Conservation (phyloP, 1,140 invertebrate genomes). For the Euura lappo region DNA sequence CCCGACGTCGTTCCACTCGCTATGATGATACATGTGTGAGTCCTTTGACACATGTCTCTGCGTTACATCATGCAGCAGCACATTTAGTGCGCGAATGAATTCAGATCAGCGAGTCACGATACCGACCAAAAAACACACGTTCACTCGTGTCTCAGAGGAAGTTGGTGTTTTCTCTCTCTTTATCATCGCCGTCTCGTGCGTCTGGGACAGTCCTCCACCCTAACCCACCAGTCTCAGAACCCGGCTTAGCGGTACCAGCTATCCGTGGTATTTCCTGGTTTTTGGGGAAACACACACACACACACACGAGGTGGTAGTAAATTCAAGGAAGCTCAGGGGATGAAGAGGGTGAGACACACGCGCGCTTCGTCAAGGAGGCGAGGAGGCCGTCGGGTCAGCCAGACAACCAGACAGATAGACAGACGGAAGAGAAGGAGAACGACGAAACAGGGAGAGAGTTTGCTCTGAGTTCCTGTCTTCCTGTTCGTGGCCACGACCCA, state of each 20-base stretch:
- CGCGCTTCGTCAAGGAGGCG: constrained; percentile 12
- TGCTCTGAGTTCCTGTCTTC: background rate
- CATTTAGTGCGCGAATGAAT: constrained; percentile 11
- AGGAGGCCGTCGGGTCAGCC: constrained; percentile 16
- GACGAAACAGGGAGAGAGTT: constrained; percentile 39
- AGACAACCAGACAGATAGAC: constrained; percentile 6
- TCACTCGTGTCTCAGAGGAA: too few species aligned
- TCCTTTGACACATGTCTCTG: background rate
- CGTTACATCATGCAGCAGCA: background rate
- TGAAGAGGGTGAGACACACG: constrained; percentile 24
- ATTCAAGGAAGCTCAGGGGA: constrained; percentile 30
- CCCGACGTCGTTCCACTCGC: background rate
- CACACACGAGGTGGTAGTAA: constrained; percentile 21
- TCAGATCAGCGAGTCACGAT: too few species aligned
- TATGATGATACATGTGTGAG: background rate
- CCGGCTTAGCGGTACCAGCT: background rate
- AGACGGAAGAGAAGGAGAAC: background rate
- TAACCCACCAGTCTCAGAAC: background rate
- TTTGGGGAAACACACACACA: constrained; percentile 20
- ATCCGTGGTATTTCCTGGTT: constrained; percentile 30
- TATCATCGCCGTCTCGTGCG: too few species aligned
- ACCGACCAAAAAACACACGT: too few species aligned
- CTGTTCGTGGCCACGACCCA: background rate
- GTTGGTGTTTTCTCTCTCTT: too few species aligned
- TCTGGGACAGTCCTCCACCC: too few species aligned